phyloP scores from a whole-genome alignment of 2,797 vertebrate genomes.

The Gadopsis marmoratus region DNA sequence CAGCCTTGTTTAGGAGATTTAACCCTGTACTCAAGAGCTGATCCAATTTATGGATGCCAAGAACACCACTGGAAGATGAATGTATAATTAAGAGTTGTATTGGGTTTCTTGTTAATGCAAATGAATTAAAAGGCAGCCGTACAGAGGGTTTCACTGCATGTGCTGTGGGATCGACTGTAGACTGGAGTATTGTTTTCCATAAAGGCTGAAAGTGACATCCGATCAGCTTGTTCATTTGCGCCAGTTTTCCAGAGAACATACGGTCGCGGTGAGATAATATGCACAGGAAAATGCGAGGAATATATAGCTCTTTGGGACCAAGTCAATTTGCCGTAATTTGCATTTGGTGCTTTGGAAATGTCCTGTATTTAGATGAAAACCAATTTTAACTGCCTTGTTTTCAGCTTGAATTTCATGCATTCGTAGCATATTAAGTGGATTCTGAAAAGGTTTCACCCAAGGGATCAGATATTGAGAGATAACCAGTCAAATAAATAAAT shows the following conservation, averaged over 20 bases:
- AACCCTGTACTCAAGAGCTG: background rate
- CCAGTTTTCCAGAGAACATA: background rate
- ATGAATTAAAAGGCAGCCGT: slow-evolving; percentile 25
- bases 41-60: background rate
- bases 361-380: too few species aligned
- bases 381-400: too few species aligned
- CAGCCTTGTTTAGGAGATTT: too few species aligned
- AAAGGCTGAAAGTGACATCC: background rate
- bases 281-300: background rate
- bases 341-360: background rate
- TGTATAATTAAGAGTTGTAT: slow-evolving; percentile 14
- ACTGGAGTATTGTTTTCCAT: background rate
- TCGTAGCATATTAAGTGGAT: too few species aligned
- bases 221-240: background rate
- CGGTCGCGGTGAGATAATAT: background rate
- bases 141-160: background rate
- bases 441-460: too few species aligned
- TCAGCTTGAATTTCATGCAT: too few species aligned
- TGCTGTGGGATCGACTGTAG: background rate
- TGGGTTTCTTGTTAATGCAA: slow-evolving; percentile 16
- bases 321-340: background rate
- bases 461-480: too few species aligned
- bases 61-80: slow-evolving; percentile 8
- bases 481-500: too few species aligned
- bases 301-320: too few species aligned